Evolutionary conservation across 2,888 invertebrate species (phyloP).

Genomic region (Pheosia gnoma): DNA sequence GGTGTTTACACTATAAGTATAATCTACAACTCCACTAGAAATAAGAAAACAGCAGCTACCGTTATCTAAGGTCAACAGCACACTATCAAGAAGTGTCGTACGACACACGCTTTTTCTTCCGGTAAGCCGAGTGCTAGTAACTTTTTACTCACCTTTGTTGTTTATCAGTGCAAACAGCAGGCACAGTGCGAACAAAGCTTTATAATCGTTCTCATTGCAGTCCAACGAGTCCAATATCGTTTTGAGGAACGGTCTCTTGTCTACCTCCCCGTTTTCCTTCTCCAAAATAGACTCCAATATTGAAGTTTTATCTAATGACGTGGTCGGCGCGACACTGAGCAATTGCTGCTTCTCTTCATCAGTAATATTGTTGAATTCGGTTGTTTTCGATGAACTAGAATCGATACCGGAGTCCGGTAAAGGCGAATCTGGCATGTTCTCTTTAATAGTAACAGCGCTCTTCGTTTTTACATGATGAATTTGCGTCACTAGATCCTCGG

Average conservation of each 20-base stretch:
- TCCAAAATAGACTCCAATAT: constrained; percentile 64
- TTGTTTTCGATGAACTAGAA: constrained; percentile 66
- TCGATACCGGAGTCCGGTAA: constrained; percentile 77
- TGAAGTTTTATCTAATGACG: constrained; percentile 51
- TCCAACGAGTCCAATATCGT: constrained; percentile 94
- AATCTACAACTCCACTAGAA: neutral
- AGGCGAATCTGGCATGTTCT: constrained; percentile 80
- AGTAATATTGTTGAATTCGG: constrained; percentile 90
- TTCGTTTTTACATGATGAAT: constrained; percentile 56
- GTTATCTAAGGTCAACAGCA: constrained; percentile 21
- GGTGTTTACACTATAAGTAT: neutral
- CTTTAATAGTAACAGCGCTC: constrained; percentile 42
- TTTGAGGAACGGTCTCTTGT: constrained; percentile 92
- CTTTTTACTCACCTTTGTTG: constrained; percentile 90
- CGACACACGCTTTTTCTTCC: constrained; percentile 16
- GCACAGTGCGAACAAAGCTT: constrained; percentile 95
- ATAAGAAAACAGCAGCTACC: constrained; percentile 16
- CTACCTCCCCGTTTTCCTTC: constrained; percentile 71
- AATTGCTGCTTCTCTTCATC: constrained; percentile 95
- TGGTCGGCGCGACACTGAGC: constrained; percentile 52
- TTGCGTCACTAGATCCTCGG: constrained; percentile 76
- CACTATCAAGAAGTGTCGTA: constrained; percentile 9
- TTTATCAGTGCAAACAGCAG: constrained; percentile 96
- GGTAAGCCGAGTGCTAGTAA: constrained; percentile 16
- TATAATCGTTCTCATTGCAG: constrained; percentile 97